Evolutionary conservation across 1,140 invertebrate species (phyloP), one percentile per base, ranked within the genome.

Genomic region (Frieseomelitta varia): DNA sequence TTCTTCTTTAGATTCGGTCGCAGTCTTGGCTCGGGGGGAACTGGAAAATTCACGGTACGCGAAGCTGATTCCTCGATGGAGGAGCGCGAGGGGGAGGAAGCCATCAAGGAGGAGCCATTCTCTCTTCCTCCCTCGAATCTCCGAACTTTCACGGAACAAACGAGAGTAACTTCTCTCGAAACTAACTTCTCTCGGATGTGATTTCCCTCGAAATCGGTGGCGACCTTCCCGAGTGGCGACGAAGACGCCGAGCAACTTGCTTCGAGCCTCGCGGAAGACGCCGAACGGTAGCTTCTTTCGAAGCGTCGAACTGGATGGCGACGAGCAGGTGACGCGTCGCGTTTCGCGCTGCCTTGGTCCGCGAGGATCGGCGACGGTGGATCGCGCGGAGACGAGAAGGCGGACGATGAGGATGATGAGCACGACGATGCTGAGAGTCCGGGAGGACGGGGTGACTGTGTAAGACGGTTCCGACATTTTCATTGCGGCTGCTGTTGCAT

Each of bases 1-100:
- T 87, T 89, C 90, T 93, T 94, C 94, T 95, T 94, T 94, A 93
- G 93, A 94, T 94, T 92, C 30, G 67, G 91, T 93, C 87, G 93
- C 93, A 94, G 93, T 94, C 93, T 94, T 94, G 92, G 89, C 88
- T 88, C 89, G 90, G 89, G 87, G 78, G 84, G 89, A 85, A 82
- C 77, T 68, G 81, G 69, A 58, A 84, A 73, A 79, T 71, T 47
- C 73, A 81, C n/a, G 30, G 79, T 73, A 75, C 80, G 78, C 74
- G 51, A 61, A 30, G 61, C 34, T 30, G 56, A n/a, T 14, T n/a
- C 34, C 34, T 39, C 53, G 87, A 67, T 56, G 73, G 51, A 73
- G 63, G 34, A 53, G 14, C 67, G 27, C 15, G 6, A 2, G n/a
- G 24, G 58, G 11, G n/a, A 61, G 58, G 58, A 61, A 61, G n/a